Evolutionary conservation across 53 echinoderm and acorn worm species (phyloP).

Genomic region (Hippasteria phrygiana): DNA sequence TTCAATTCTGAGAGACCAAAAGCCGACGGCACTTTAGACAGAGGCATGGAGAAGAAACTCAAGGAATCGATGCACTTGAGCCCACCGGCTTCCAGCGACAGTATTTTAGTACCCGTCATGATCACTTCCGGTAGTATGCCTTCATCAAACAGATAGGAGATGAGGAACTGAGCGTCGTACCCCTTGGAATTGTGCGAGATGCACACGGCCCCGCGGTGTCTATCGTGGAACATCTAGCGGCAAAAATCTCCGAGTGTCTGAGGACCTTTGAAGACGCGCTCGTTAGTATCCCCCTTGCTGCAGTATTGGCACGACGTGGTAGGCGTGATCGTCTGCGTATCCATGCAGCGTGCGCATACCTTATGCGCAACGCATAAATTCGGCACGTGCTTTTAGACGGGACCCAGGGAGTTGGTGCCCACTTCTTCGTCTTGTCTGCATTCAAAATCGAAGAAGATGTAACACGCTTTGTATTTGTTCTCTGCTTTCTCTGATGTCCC

Average conservation of each 20-base stretch:
- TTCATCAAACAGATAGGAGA: not conserved
- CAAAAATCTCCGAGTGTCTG: conserved; percentile 18
- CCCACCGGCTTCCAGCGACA: not conserved
- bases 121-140: conserved; percentile 26
- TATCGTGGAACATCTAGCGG: conserved; percentile 23
- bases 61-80: conserved; percentile 60
- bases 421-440: conserved; percentile 36
- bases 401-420: too few relatives aligned
- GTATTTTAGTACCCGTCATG: conserved; percentile 30
- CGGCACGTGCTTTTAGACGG: conserved; percentile 15
- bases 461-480: not conserved
- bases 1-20: conserved; percentile 44
- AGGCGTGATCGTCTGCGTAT: not conserved
- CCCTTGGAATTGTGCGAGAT: conserved; percentile 6
- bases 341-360: conserved; percentile 25
- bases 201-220: not conserved
- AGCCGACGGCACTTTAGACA: conserved; percentile 19
- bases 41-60: conserved; percentile 61
- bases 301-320: not conserved
- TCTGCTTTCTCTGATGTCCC: not conserved
- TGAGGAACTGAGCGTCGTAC: conserved; percentile 27
- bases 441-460: conserved; percentile 54
- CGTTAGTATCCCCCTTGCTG: too few relatives aligned
- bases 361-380: conserved; percentile 31
- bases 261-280: conserved; percentile 19